Base-by-base conservation (phyloP, 64 coral and sea anemone species). In the Exaiptasia diaphana region DNA sequence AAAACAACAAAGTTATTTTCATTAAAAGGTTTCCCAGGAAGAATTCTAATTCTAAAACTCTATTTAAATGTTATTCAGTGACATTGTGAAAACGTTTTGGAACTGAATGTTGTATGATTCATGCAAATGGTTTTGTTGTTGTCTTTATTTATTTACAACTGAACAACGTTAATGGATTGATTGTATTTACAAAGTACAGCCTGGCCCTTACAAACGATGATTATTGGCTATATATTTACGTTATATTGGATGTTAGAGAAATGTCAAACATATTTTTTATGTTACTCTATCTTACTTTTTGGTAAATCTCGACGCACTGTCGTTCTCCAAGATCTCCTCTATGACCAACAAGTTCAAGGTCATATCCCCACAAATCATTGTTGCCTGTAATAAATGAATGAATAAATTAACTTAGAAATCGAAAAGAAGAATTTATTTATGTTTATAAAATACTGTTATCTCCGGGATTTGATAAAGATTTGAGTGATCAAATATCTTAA, bases 291-390 rank as follows among this genome's bases (percentile, higher is more conserved):
- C 30, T 37, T 37, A 38, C 61, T 65, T 65, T 65, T 4, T n/a
- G 26, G 31, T 65, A 35, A 3, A 65, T 5, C 13, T 65, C 30
- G 26, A 35, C 38, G 30, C 61, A 65, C 9, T 20, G 3, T 10
- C 21, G 13, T 13, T 38, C 3, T 20, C 30, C 30, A 4, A 5
- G 3, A n/a, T 65, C 12, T 37, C 61, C 61, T 20, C 13, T 4
- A 18, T 20, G 8, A 5, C 61, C 61, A 65, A 65, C 3, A 3
- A 65, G 17, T 20, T 12, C 0, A 35, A 65, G 30, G 18, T 65
- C 30, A 36, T 65, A 65, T 5, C 61, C 61, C 61, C 61, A 65
- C 61, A 65, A 18, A 17, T 65, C 61, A 38, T 65, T 65, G 32
- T 34, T 35, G 5, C 61, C 61, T 65, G 10, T 24, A 38, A 20